Evolutionary conservation across 2,113 vertebrate species (phyloP).

Genomic region (Pitta sordida): DNA sequence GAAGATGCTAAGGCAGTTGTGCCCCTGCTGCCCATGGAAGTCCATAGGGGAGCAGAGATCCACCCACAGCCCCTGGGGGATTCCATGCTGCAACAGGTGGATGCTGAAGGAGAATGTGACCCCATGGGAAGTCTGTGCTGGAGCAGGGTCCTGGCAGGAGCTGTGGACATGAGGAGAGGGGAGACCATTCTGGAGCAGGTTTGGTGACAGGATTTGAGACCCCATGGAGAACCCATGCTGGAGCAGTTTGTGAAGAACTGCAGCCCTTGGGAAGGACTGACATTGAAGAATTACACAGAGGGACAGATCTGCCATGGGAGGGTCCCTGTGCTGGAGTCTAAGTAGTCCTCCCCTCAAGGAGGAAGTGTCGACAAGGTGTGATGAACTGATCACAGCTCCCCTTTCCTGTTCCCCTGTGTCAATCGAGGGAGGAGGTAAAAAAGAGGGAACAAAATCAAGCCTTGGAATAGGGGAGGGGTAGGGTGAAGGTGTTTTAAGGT

Average conservation of each 20-base stretch:
- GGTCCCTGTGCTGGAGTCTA: neutral
- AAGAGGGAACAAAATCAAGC: neutral
- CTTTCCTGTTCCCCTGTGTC: fast-evolving
- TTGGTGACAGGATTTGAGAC: neutral
- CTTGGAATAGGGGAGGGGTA: neutral
- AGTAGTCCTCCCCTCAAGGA: neutral
- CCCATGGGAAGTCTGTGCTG: neutral
- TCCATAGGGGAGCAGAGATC: too few species aligned
- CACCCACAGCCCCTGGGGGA: neutral
- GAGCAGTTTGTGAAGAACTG: neutral
- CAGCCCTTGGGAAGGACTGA: neutral
- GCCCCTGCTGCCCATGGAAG: too few species aligned
- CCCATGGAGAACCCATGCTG: neutral
- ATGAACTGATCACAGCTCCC: neutral
- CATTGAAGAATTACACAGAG: neutral
- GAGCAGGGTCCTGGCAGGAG: neutral
- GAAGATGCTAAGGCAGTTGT: too few species aligned
- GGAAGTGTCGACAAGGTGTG: neutral
- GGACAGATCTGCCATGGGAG: neutral
- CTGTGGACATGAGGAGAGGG: neutral
- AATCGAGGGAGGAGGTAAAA: neutral
- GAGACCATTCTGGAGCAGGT: neutral
- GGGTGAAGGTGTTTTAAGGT: neutral
- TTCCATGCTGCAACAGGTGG: too few species aligned
- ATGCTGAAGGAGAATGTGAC: neutral